A percentile compares a stretch with the other conserved stretches of the same genome.
Evolutionary conservation across 1,140 invertebrate species (phyloP).

Genomic region (Lineus longissimus): DNA sequence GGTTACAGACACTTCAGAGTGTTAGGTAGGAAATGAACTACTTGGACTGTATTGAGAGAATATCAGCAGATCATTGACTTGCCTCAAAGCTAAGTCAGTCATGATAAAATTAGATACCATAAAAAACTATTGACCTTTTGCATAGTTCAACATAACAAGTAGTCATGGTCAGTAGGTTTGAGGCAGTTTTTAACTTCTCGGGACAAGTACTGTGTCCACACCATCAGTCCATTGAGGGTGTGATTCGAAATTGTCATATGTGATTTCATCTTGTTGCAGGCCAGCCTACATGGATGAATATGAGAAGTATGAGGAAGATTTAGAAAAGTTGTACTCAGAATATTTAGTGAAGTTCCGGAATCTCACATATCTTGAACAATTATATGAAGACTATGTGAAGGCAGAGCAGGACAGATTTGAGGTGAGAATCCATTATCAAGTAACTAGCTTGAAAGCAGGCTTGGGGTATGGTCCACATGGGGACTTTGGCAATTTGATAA

Average conservation of each 20-base stretch:
- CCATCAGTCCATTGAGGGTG: too few species aligned
- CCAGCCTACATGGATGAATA: slow-evolving; percentile 97
- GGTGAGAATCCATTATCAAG: slow-evolving; percentile 40
- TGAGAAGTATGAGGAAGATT: slow-evolving; percentile 81
- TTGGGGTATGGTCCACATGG: not conserved
- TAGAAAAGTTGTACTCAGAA: slow-evolving; percentile 78
- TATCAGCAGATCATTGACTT: not conserved
- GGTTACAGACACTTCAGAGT: slow-evolving; percentile 83
- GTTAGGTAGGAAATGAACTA: slow-evolving; percentile 63
- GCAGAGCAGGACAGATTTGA: slow-evolving; percentile 69
- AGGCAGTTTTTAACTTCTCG: too few species aligned
- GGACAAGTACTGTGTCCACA: too few species aligned
- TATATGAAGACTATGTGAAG: slow-evolving; percentile 68
- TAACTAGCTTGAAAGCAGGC: not conserved
- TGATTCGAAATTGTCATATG: too few species aligned
- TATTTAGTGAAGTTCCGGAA: slow-evolving; percentile 86
- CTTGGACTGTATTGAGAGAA: not conserved
- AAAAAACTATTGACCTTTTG: too few species aligned
- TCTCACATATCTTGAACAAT: slow-evolving; percentile 75
- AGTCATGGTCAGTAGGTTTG: too few species aligned
- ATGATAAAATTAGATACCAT: not conserved
- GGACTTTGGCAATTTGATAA: not conserved
- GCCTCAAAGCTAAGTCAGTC: not conserved
- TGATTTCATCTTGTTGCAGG: too few species aligned
- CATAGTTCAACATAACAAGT: too few species aligned